phyloP scores from a whole-genome alignment of 2,888 invertebrate species.

The Pseudococcus jackbeardsleyi region DNA sequence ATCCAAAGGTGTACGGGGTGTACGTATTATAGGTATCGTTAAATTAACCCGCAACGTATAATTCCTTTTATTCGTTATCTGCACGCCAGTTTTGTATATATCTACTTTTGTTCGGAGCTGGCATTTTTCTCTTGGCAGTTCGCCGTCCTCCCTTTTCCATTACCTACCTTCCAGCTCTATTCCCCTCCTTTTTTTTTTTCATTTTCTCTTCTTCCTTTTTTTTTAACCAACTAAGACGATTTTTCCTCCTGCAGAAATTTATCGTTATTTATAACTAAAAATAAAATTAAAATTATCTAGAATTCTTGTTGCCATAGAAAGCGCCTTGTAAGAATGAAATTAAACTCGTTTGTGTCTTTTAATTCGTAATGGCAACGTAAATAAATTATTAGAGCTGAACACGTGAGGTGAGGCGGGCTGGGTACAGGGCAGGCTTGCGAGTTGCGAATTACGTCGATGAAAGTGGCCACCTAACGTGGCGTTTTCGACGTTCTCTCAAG shows the following conservation, averaged over 20 bases:
- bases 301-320: constrained; percentile 42
- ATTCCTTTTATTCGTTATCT: constrained; percentile 47
- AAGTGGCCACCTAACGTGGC: too few species aligned
- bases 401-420: too few species aligned
- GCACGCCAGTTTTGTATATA: neutral
- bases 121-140: neutral
- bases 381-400: constrained; percentile 4
- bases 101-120: neutral
- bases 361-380: constrained; percentile 54
- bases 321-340: constrained; percentile 29
- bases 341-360: constrained; percentile 53
- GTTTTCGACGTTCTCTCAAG: too few species aligned
- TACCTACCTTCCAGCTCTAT: neutral
- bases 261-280: constrained; percentile 51
- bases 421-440: too few species aligned
- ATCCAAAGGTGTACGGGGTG: too few species aligned
- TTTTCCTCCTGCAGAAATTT: neutral
- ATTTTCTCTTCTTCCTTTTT: too few species aligned
- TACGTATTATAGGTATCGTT: neutral
- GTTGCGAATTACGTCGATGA: too few species aligned
- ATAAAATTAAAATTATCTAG: constrained; percentile 53
- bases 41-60: constrained; percentile 46
- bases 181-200: neutral
- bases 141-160: neutral
- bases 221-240: neutral